Evolutionary conservation across 2,888 invertebrate genomes (phyloP).

Genomic region (Drosophila anomalipes): DNA sequence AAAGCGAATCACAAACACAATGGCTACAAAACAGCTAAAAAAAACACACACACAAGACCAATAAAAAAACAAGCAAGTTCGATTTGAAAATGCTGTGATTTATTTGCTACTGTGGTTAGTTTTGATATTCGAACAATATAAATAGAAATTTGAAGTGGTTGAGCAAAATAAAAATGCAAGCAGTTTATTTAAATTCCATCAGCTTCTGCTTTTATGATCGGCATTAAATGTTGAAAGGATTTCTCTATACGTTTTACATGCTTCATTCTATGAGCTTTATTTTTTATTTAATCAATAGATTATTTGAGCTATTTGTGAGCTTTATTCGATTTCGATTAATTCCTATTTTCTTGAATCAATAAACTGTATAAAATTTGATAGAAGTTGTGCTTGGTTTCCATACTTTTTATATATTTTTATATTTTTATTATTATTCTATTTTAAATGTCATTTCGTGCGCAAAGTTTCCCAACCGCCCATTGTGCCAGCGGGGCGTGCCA

Average conservation of each 20-base stretch:
- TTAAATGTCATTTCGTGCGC: slow-evolving; percentile 19
- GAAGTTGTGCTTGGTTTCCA: neutral
- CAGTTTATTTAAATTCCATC: neutral
- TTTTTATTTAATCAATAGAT: neutral
- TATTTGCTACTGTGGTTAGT: neutral
- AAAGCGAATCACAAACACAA: slow-evolving; percentile 36
- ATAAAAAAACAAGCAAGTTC: neutral
- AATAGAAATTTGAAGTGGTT: neutral
- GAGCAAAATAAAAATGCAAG: neutral
- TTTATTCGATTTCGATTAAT: neutral
- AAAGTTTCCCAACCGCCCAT: slow-evolving; percentile 42
- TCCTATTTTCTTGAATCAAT: neutral
- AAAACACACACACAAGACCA: neutral
- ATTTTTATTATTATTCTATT: neutral
- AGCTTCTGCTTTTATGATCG: neutral
- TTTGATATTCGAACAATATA: neutral
- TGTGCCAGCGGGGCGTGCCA: slow-evolving; percentile 44
- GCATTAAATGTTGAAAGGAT: neutral
- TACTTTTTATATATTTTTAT: neutral
- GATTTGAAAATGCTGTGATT: neutral
- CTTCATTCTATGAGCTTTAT: neutral
- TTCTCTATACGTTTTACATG: too few relatives aligned
- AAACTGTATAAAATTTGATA: neutral
- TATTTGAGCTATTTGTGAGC: neutral
- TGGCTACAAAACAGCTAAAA: slow-evolving; percentile 29